phyloP scores from a whole-genome alignment of 2,888 invertebrate species.

The Nesidiocoris tenuis region DNA sequence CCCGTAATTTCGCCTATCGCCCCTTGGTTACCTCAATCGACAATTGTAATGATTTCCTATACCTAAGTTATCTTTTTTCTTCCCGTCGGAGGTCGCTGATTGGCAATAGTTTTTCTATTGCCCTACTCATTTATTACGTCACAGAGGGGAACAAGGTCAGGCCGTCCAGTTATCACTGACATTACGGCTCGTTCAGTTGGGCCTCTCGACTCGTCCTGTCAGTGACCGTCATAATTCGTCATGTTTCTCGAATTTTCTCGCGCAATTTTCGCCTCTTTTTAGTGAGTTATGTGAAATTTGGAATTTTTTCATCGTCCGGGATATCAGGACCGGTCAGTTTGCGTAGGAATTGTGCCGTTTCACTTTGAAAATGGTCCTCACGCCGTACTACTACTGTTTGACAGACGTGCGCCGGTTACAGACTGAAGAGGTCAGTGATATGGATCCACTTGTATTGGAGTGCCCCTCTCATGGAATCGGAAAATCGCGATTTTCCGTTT shows the following conservation, averaged over 20 bases:
- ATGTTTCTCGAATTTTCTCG: conserved; percentile 7
- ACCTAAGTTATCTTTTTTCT: too few species aligned
- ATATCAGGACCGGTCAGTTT: too few species aligned
- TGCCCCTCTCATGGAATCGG: too few species aligned
- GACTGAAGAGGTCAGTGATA: neutral
- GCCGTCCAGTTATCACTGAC: conserved; percentile 6
- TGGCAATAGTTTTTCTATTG: neutral
- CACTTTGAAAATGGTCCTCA: conserved; percentile 20
- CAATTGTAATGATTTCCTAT: too few species aligned
- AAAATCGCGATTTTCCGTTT: too few species aligned
- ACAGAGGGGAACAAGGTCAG: conserved; percentile 22
- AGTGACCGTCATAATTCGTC: neutral
- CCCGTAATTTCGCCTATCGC: too few species aligned
- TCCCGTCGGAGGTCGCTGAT: neutral
- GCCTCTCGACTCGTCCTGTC: neutral
- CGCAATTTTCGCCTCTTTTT: neutral
- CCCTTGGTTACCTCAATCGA: too few species aligned
- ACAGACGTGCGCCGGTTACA: conserved; percentile 9
- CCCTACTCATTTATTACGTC: conserved; percentile 41
- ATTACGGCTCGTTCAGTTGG: conserved; percentile 5
- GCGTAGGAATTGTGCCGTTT: neutral
- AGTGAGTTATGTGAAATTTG: neutral
- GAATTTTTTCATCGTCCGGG: too few species aligned
- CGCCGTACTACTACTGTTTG: conserved; percentile 30
- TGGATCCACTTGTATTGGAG: too few species aligned